Base-by-base conservation (phyloP, 2,888 invertebrate genomes). In the Griposia aprilina region DNA sequence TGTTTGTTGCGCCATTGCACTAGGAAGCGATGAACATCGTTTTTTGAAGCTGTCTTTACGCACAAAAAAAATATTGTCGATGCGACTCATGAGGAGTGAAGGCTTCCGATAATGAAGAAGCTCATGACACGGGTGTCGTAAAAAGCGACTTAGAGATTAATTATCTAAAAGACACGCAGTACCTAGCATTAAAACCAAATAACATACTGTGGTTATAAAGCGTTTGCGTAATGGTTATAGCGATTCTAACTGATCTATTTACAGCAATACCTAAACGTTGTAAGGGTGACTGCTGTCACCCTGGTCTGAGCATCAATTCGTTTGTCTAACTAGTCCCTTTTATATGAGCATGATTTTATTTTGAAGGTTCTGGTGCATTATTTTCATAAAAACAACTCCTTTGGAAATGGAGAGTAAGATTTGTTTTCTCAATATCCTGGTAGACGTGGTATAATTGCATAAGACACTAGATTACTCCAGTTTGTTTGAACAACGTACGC, bases 401-500 rank as follows among this genome's bases (percentile, higher is more conserved):
- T 20, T 60, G 8, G 5, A 73, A 23, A 26, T 36, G 1, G 45
- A 41, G 8, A 69, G 11, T 7, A 36, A 55, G 23, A 8, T 36
- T n/a, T n/a, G 36, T 59, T n/a, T 41, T 57, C n/a, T 41, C 23
- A 20, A 41, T 69, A 69, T n/a, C 13, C n/a, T 17, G 11, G 8
- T 55, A n/a, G 36, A 69, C 6, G n/a, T 59, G 20, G 20, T 57
- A 57, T n/a, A 11, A 57, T 59, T 57, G 13, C n/a, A 13, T 59
- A 20, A 69, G n/a, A 41, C 11, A 41, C 59, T 20, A 41, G 36
- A 69, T 59, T 57, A 57, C 13, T 77, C 23, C 5, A 65, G 20
- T 77, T 66, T 82, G 8, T 83, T 84, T 63, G 55, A 50, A 79
- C 30, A 69, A 73, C 45, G 2, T n/a, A 66, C 48, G 74, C 76